A percentile compares a stretch with the other conserved stretches of the same genome.
Evolutionary conservation across 2,888 invertebrate species (phyloP).

Genomic region (Heteromyza rotundicornis): DNA sequence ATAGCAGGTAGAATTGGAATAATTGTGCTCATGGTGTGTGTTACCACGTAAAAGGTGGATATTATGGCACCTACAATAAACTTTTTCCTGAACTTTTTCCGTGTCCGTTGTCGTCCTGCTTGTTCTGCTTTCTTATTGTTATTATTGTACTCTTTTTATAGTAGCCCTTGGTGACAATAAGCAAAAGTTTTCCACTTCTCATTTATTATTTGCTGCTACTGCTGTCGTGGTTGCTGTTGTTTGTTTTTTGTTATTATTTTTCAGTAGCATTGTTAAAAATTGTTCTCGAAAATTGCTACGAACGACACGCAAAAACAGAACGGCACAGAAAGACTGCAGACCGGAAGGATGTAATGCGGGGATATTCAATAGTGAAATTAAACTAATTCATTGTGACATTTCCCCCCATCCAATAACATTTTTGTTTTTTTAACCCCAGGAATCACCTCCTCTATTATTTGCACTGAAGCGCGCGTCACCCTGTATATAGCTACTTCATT

Average conservation of each 20-base stretch:
- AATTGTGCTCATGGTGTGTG: too few relatives aligned
- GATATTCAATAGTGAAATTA: too few relatives aligned
- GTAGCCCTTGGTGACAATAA: slow-evolving; percentile 47
- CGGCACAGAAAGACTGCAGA: neutral
- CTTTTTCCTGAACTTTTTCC: neutral
- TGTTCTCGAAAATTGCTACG: neutral
- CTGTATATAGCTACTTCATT: too few relatives aligned
- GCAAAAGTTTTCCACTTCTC: slow-evolving; percentile 53
- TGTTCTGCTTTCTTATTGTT: neutral
- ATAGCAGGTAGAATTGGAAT: too few relatives aligned
- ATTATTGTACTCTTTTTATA: neutral
- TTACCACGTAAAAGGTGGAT: neutral
- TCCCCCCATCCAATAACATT: too few relatives aligned
- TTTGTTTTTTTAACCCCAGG: too few relatives aligned
- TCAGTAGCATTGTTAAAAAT: neutral
- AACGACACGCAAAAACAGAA: neutral
- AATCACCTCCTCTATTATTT: too few relatives aligned
- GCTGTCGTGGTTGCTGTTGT: neutral
- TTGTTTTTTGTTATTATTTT: neutral
- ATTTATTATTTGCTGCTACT: slow-evolving; percentile 40
- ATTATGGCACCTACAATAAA: slow-evolving; percentile 2
- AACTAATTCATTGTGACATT: too few relatives aligned
- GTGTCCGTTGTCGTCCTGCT: neutral
- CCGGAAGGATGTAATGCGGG: neutral
- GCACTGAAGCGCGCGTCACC: too few relatives aligned